Evolutionary conservation across 2,797 vertebrate genomes (phyloP).

Genomic region (Catostomus latipinnis): DNA sequence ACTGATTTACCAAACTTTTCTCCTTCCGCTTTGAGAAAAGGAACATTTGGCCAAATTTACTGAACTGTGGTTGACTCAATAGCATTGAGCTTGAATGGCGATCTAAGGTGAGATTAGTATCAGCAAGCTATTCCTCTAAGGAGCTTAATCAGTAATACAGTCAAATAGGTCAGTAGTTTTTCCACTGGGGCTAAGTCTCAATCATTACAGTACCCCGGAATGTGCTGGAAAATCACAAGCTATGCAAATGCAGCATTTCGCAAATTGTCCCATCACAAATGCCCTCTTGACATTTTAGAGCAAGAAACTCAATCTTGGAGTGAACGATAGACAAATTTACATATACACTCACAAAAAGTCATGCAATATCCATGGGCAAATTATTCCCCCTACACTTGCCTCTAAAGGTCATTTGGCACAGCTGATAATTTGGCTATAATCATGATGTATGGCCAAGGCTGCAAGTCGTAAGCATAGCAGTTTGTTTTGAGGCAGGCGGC

Average conservation of each 20-base stretch:
- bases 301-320: constrained; percentile 38
- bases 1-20: constrained; percentile 53
- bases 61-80: constrained; percentile 40
- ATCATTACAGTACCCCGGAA: constrained; percentile 11
- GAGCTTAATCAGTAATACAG: constrained; percentile 31
- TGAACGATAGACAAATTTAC: constrained; percentile 8
- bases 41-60: constrained; percentile 53
- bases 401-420: constrained; percentile 62
- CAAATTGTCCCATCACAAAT: constrained; percentile 35
- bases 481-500: constrained; percentile 46
- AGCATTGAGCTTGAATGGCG: constrained; percentile 13
- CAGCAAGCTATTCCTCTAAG: constrained; percentile 7
- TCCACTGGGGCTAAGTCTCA: constrained; percentile 24
- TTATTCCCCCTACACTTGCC: constrained; percentile 37
- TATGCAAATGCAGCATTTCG: constrained; percentile 31
- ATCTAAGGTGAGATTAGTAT: constrained; percentile 3
- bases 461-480: constrained; percentile 47
- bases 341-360: constrained; percentile 21
- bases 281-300: constrained; percentile 33
- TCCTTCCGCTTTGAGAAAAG: too few relatives aligned
- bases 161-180: constrained; percentile 47
- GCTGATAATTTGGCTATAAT: constrained; percentile 61
- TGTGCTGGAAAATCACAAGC: constrained; percentile 10
- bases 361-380: constrained; percentile 46
- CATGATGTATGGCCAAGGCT: constrained; percentile 53